phyloP scores from a whole-genome alignment of 2,113 vertebrate species.

The Salvator merianae region DNA sequence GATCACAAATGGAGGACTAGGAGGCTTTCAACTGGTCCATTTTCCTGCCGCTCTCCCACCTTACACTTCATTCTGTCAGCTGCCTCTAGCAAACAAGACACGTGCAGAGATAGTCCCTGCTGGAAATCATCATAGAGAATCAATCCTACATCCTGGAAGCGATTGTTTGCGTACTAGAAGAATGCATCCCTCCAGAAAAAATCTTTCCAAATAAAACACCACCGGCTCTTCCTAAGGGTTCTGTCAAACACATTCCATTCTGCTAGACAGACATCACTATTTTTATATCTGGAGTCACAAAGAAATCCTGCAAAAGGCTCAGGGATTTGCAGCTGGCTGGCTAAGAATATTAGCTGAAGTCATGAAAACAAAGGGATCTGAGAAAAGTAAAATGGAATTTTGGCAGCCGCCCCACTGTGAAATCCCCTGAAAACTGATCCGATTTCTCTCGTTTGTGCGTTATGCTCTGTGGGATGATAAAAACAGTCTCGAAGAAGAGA shows the following conservation, averaged over 20 bases:
- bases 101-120: background rate
- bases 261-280: background rate
- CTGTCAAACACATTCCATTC: background rate
- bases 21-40: no score
- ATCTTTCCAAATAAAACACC: background rate
- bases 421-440: background rate
- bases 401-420: background rate
- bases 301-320: background rate
- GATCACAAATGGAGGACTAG: background rate
- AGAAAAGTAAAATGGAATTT: background rate
- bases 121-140: background rate
- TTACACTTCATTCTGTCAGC: no score
- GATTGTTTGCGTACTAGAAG: background rate
- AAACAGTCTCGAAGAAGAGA: background rate
- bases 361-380: background rate
- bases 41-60: no score
- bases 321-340: background rate
- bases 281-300: background rate
- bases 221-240: background rate
- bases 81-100: background rate
- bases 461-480: background rate
- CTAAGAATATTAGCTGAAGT: background rate
- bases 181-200: background rate
- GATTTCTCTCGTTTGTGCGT: background rate
- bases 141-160: background rate